Evolutionary conservation across 2,888 invertebrate genomes (phyloP), one percentile per base, ranked within the genome.

Genomic region (Cecidostiba fungosa): DNA sequence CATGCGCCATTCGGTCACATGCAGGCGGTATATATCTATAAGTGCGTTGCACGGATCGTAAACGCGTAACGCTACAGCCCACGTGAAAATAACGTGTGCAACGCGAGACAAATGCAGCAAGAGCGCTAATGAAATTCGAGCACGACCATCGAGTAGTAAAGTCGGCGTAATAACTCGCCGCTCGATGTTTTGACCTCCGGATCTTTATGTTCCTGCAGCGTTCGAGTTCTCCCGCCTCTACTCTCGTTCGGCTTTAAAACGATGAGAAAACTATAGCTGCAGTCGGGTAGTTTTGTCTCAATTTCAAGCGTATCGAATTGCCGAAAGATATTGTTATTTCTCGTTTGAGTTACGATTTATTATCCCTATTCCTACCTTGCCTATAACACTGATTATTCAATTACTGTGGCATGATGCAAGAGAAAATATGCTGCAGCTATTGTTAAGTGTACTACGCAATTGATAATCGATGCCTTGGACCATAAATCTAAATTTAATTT

Each of bases 311-410:
- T 5, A 54, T 54, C n/a, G n/a, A 54, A 54, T 54, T 0, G 19
- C 54, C n/a, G 54, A 54, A 54, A 54, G 54, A n/a, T 54, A 54
- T n/a, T 54, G n/a, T 54, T 54, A 54, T 54, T 54, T 54, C n/a
- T 54, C 54, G 3, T 54, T 54, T 12, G 54, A 54, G 0, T 16
- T 19, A 0, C 54, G 54, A 54, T 54, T 19, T 54, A 54, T 54
- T 54, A 54, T 54, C 3, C n/a, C 10, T 54, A 54, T 19, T 54
- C n/a, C 4, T 54, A 10, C n/a, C 6, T 54, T 19, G 54, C 6
- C 19, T 50, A 50, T 50, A 10, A n/a, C 1, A 10, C n/a, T 54
- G 54, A 54, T 54, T 54, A 54, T 54, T 19, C 54, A 16, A 54
- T 54, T 54, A 54, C n/a, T 54, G n/a, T 54, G 47, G 10, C 3